Evolutionary conservation across 1,140 invertebrate genomes (phyloP).

Genomic region (Brachionus manjavacas): DNA sequence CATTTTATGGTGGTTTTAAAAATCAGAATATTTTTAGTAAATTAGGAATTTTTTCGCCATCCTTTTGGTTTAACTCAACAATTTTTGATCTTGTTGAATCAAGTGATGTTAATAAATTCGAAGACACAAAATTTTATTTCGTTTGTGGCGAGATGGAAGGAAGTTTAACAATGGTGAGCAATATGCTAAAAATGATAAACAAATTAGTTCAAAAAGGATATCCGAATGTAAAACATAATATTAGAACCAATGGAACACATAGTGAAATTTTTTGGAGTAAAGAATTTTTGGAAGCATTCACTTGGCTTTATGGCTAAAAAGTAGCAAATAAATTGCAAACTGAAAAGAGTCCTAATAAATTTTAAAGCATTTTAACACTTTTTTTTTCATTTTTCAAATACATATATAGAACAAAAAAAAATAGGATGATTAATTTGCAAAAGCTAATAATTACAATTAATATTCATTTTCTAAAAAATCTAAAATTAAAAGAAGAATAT

Average conservation of each 20-base stretch:
- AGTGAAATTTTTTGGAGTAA: slow-evolving; percentile 35
- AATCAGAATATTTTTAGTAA: slow-evolving; percentile 35
- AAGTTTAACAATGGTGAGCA: background rate
- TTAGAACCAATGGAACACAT: background rate
- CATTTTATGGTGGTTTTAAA: slow-evolving; percentile 29
- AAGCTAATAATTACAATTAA: no score
- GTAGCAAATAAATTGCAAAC: background rate
- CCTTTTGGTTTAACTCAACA: slow-evolving; percentile 17
- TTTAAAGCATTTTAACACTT: background rate
- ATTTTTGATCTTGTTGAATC: slow-evolving; percentile 17
- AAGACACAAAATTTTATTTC: slow-evolving; percentile 12
- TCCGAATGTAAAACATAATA: background rate
- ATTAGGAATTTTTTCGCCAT: slow-evolving; percentile 28
- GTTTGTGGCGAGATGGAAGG: slow-evolving; percentile 26
- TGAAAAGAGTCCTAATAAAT: background rate
- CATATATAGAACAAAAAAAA: no score
- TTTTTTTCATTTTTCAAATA: no score
- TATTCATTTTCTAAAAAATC: no score
- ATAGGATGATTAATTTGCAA: no score
- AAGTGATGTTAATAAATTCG: background rate
- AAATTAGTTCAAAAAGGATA: background rate
- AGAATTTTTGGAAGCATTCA: slow-evolving; percentile 16
- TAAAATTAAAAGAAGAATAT: no score
- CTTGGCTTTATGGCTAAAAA: background rate
- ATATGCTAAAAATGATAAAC: slow-evolving; percentile 20